Conservation (phyloP, 2,113 vertebrate species). For the Cryptomyrus ogoouensis region DNA sequence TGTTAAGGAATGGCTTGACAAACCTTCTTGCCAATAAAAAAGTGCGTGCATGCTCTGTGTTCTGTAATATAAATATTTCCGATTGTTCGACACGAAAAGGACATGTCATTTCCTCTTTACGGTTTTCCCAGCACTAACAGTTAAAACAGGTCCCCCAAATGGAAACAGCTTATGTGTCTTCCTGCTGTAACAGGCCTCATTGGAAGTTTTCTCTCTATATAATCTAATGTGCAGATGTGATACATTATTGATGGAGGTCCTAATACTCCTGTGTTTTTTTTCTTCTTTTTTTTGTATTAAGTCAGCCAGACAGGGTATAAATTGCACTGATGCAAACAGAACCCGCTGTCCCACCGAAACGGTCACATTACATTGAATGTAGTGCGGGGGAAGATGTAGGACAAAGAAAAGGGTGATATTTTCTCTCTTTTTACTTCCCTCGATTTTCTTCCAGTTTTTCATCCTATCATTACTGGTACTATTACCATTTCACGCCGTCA, state of each 20-base stretch:
- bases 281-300: not conserved
- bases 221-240: not conserved
- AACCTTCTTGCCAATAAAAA: not conserved
- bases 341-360: not conserved
- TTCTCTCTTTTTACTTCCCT: not conserved
- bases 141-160: not conserved
- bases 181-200: not conserved
- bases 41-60: not conserved
- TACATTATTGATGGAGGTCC: not conserved
- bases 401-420: not conserved
- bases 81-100: not conserved
- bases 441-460: not conserved
- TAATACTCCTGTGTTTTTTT: not conserved
- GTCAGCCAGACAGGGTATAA: not conserved
- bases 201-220: not conserved
- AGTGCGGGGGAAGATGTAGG: not conserved
- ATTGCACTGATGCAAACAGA: not conserved
- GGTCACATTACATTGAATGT: not conserved
- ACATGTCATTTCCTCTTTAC: not conserved
- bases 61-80: not conserved
- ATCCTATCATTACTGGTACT: not conserved
- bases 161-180: not conserved
- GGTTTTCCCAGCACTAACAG: not conserved
- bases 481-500: not conserved
- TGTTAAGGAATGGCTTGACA: not conserved